Conservation (phyloP, 2,797 vertebrate species). For the Gymnodraco acuticeps region DNA sequence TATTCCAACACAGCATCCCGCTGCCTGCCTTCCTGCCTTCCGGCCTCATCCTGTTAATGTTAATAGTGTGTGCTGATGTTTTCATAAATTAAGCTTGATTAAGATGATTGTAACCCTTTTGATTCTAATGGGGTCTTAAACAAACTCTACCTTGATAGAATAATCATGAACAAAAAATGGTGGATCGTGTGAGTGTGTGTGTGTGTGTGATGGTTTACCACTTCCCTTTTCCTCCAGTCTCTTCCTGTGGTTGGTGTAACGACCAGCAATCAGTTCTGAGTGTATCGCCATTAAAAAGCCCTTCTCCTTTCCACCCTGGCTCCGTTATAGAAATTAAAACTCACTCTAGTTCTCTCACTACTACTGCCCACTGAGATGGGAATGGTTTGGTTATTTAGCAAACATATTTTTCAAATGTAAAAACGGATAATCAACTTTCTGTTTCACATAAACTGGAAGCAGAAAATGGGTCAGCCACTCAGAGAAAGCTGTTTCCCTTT, state of each 20-base stretch:
- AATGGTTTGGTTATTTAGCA: constrained; percentile 31
- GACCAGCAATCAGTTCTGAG: constrained; percentile 97
- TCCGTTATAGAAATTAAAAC: constrained; percentile 93
- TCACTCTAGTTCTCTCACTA: constrained; percentile 83
- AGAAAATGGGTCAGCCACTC: neutral
- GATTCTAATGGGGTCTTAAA: constrained; percentile 92
- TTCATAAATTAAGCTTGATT: constrained; percentile 91
- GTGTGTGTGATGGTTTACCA: constrained; percentile 85
- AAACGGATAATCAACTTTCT: neutral
- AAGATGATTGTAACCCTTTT: constrained; percentile 92
- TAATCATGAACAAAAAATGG: constrained; percentile 91
- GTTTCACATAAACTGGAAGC: neutral
- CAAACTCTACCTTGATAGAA: constrained; percentile 89
- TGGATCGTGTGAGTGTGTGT: constrained; percentile 56
- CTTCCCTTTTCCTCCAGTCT: constrained; percentile 94
- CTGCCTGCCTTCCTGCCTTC: constrained; percentile 54
- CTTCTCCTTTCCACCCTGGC: constrained; percentile 82
- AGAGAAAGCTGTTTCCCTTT: neutral
- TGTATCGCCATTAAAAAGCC: constrained; percentile 96
- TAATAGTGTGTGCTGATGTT: constrained; percentile 77
- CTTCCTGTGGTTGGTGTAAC: constrained; percentile 97
- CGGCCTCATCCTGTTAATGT: constrained; percentile 68
- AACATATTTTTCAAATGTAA: neutral
- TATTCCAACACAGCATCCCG: constrained; percentile 31
- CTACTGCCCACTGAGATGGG: constrained; percentile 23